A percentile compares a stretch with the other conserved stretches of the same genome.
phyloP scores from a whole-genome alignment of 1,140 invertebrate species.

The Drosophila melanogaster region Release_6_plus_ISO1_MT NT_033777.3:17790001-17790500 shows the following conservation, averaged over 20 bases:
- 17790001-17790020: neutral
- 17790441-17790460: slow-evolving; percentile 45
- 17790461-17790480: slow-evolving; percentile 45
- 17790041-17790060: too few relatives aligned
- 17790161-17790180: too few relatives aligned
- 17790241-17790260: too few relatives aligned
- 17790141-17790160: neutral
- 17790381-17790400: slow-evolving; percentile 48
- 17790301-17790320: slow-evolving; percentile 10
- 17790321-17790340: slow-evolving; percentile 49
- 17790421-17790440: slow-evolving; percentile 37
- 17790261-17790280: slow-evolving; percentile 24
- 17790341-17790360: slow-evolving; percentile 40
- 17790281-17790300: slow-evolving; percentile 10
- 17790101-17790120: too few relatives aligned
- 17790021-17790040: neutral
- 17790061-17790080: too few relatives aligned
- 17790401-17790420: slow-evolving; percentile 33
- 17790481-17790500: slow-evolving; percentile 35
- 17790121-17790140: too few relatives aligned
- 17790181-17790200: too few relatives aligned
- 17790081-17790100: too few relatives aligned
- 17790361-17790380: slow-evolving; percentile 49
- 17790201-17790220: too few relatives aligned
- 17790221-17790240: neutral